These are phyloP conservation scores for Drosophila borealis DNA, from an alignment of 2,888 invertebrate species.

Conservation along the genomic window DNA sequence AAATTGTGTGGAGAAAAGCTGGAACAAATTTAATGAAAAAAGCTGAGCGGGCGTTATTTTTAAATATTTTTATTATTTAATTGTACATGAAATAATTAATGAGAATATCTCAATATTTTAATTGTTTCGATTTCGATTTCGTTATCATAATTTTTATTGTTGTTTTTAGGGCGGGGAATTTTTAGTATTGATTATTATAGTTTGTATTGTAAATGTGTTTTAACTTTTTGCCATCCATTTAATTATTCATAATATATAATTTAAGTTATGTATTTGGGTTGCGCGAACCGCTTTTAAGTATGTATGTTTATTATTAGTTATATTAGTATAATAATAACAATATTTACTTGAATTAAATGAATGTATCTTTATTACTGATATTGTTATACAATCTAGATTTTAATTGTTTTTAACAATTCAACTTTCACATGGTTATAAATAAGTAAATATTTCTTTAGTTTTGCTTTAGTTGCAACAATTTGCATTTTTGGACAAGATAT, in stretches of 20 bases:
- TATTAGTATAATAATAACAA: slow-evolving; percentile 66
- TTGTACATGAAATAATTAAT: slow-evolving; percentile 75
- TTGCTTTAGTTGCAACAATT: slow-evolving; percentile 45
- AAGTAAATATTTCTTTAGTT: slow-evolving; percentile 64
- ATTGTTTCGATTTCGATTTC: slow-evolving; percentile 42
- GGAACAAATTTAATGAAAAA: too few relatives aligned
- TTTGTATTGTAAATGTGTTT: slow-evolving; percentile 59
- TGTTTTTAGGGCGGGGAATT: slow-evolving; percentile 73
- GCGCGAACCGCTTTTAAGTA: slow-evolving; percentile 40
- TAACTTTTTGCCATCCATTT: slow-evolving; percentile 32
- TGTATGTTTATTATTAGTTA: slow-evolving; percentile 27
- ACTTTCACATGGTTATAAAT: slow-evolving; percentile 73
- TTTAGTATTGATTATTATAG: slow-evolving; percentile 47
- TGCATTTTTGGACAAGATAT: slow-evolving; percentile 67
- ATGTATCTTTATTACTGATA: slow-evolving; percentile 61
- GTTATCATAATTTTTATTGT: slow-evolving; percentile 48
- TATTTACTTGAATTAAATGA: slow-evolving; percentile 68
- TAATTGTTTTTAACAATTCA: slow-evolving; percentile 75
- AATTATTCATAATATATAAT: slow-evolving; percentile 32
- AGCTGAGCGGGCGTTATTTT: slow-evolving; percentile 16
- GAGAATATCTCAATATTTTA: slow-evolving; percentile 75
- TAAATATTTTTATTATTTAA: slow-evolving; percentile 68
- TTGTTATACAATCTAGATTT: slow-evolving; percentile 66
- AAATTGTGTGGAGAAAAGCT: too few relatives aligned
- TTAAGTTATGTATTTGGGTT: slow-evolving; percentile 32